Conservation (phyloP, 2,113 vertebrate species). For the Mastomys coucha region DNA sequence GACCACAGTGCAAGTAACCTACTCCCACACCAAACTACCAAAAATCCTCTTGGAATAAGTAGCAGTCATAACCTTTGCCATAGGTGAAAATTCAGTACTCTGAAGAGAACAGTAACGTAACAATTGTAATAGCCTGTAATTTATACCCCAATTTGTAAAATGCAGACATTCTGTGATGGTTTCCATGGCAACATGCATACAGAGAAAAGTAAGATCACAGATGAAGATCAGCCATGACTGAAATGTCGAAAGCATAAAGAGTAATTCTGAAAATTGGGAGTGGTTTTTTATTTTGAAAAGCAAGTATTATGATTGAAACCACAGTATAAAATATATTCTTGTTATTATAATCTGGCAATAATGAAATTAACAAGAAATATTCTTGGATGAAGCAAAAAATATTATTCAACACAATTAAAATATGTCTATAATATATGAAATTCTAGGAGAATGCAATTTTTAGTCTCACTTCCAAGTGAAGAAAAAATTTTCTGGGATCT, state of each 20-base stretch:
- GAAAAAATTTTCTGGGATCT: background rate
- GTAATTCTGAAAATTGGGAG: conserved; percentile 37
- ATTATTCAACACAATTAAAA: conserved; percentile 27
- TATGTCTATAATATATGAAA: background rate
- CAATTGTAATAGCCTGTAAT: conserved; percentile 67
- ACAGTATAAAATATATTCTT: conserved; percentile 27
- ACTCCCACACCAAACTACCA: conserved; percentile 23
- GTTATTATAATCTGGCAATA: conserved; percentile 50
- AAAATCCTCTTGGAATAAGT: conserved; percentile 56
- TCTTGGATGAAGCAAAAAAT: conserved; percentile 19
- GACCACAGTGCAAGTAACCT: background rate
- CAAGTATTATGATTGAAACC: conserved; percentile 46
- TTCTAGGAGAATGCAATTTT: background rate
- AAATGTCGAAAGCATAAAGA: conserved; percentile 52
- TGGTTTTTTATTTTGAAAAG: background rate
- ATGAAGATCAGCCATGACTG: conserved; percentile 71
- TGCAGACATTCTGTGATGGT: conserved; percentile 65
- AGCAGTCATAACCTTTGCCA: conserved; percentile 53
- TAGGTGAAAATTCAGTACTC: conserved; percentile 62
- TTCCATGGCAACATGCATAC: conserved; percentile 77
- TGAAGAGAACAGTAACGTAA: conserved; percentile 55
- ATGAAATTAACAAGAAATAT: conserved; percentile 54
- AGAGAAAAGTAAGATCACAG: conserved; percentile 61
- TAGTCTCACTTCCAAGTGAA: background rate
- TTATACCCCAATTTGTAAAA: conserved; percentile 77